Evolutionary conservation across 2,797 vertebrate genomes (phyloP), one percentile per base, ranked within the genome.

Genomic region (Danio tinwini): DNA sequence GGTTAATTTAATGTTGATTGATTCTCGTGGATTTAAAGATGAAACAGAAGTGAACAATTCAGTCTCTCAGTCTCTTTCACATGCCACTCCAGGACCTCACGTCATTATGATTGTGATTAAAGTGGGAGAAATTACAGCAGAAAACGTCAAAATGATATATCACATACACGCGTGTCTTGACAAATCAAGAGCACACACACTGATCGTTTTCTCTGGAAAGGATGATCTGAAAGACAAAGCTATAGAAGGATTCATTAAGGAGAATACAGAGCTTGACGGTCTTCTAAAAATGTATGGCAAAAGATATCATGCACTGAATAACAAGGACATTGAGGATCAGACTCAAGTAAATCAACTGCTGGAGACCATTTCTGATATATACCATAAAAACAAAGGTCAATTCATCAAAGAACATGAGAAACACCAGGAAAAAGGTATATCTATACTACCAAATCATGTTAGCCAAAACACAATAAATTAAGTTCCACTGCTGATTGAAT

Each of bases 51-150:
- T 63, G 62, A 69, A 56, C 6, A 11, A 47, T 5, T 12, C 7
- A 14, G 56, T 82, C 29, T 62, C 55, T 1, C 47, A 5, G n/a
- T 63, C 39, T 39, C 13, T 68, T 53, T 68, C 71, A 6, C 5
- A 13, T 14, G 58, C 49, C 19, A 2, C 0, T 62, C 53, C 62
- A 67, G 44, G 42, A 50, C 81, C 68, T 13, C 81, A 82, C 61
- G 81, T 82, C 61, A 78, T 78, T 68, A 61, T 82, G 5, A 65
- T 67, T 59, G 81, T 73, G 17, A 47, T 78, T 10, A 59, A 4
- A 1, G 44, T 45, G 7, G 81, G 16, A 1, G 61, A 39, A 3
- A 65, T 78, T 63, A 52, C 49, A 56, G 13, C 21, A 40, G 75
- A 69, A 45, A 29, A 11, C 14, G 10, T 59, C 37, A 52, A 5